Evolutionary conservation across 2,888 invertebrate species (phyloP), one percentile per base, ranked within the genome.

Genomic region (Acleris literana): DNA sequence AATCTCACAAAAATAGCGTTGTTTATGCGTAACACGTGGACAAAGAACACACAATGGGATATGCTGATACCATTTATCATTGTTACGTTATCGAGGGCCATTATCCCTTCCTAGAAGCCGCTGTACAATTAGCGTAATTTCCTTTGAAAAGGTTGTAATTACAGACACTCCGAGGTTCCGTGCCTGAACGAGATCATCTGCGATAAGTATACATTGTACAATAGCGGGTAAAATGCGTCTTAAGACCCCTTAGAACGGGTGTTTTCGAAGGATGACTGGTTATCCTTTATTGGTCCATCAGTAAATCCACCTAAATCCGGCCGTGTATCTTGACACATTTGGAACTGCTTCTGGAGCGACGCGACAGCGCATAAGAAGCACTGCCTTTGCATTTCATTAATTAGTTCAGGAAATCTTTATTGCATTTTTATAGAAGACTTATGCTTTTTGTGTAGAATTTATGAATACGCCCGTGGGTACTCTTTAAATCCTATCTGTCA

Each of bases 121-220:
- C 76, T 22, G 74, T 76, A 82, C 83, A 88, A 90, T 90, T 88
- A 89, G 86, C 80, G 79, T 70, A 64, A 80, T 75, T 90, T 90
- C 89, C 84, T 79, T 83, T 87, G 87, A 90, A 64, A 75, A 74
- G 77, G 76, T 74, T 74, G 79, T 81, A 80, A 86, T 87, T 83
- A 83, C 75, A 74, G 75, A 74, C 63, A 68, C 59, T 68, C 60
- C 48, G 65, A 64, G 56, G 64, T 58, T 55, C 39, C 61, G 54
- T 56, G 60, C 57, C 57, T 57, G 57, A n/a, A 46, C 39, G 22
- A 53, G 51, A 17, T 55, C 68, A 48, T 60, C 51, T 61, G 25
- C 48, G 64, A 70, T 72, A 68, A 67, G 70, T 71, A 71, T 71
- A 72, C 68, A 71, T 55, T 56, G 22, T 25, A n/a, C 22, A 46